Evolutionary conservation across 2,797 vertebrate species (phyloP), one percentile per base, ranked within the genome.

Genomic region (Spinus pinus): DNA sequence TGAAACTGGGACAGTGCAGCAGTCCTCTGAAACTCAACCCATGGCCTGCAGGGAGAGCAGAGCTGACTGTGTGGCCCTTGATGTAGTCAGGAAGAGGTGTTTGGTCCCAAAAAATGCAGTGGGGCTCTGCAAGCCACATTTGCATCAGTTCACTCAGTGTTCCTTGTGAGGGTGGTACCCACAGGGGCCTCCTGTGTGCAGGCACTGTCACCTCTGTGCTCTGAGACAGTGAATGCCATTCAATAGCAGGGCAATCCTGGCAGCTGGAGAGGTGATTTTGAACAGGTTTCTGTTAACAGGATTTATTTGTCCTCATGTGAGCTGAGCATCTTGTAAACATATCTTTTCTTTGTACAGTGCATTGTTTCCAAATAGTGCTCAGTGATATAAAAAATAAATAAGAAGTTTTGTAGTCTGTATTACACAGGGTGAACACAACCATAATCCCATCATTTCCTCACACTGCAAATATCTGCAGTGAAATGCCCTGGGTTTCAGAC

Each of bases 241-340:
- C 70, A 46, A 14, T 31, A 66, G 10, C 70, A 62, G 30, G n/a
- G 49, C 39, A 77, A 2, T 47, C 81, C 82, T 93, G 85, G 27
- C 42, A 71, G 1, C 7, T 42, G 70, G 50, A 85, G 62, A 33
- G 31, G 41, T 80, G 71, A 27, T 82, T 77, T n/a, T 67, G 75
- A 46, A 74, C 77, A n/a, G 35, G 35, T 91, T 89, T 75, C 31
- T 73, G 9, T 86, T 67, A 57, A 46, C 50, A 44, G 77, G 31
- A n/a, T 77, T 73, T 33, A 27, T 78, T 86, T 66, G 23, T 66
- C 71, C 54, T 94, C 18, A 0, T 4, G 41, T 81, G 56, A 84
- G 66, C 70, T 56, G 42, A 62, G 60, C 47, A 47, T 79, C 77
- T 86, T 1, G 0, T 28, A 53, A 70, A 12, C 0, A 0, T 50